Base-by-base conservation (phyloP, 2,888 invertebrate species). In the Sepioteuthis lessoniana region DNA sequence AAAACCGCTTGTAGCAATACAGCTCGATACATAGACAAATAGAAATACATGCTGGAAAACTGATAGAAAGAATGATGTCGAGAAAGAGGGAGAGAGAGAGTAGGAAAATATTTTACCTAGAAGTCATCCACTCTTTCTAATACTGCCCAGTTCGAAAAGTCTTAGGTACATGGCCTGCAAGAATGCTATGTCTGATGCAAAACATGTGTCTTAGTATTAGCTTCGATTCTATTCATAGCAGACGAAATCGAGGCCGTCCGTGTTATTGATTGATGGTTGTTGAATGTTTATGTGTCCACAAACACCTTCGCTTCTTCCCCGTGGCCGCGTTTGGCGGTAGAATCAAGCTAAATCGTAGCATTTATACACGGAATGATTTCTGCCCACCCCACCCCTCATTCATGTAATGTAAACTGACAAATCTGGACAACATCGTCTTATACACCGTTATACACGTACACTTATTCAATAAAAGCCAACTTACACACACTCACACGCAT, bases 251-350 rank as follows among this genome's bases (percentile, higher is more conserved):
- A 76, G 76, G 76, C 76, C 76, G 76, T 5, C 76, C 16, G 76
- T 76, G n/a, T n/a, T 76, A 76, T 76, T 76, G 76, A 76, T 76
- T 76, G 76, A 76, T 76, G n/a, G 35, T 76, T 76, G 76, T 76
- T 76, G n/a, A 76, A 76, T 76, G 76, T 76, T 76, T n/a, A n/a
- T 76, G 76, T 76, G 16, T 76, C 10, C 76, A n/a, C 76, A 76
- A 76, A 76, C 76, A 76, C 76, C 76, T 76, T 76, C n/a, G 76
- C 76, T 76, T n/a, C n/a, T 76, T n/a, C 76, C 76, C 16, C 35
- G 76, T n/a, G 16, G 76, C 76, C 76, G 76, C 35, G 76, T 76
- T 76, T 35, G 76, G n/a, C 76, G n/a, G 76, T 16, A 76, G 76
- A n/a, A 76, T 76, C 76, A 35, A 76, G 16, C 76, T n/a, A 76